Base-by-base conservation (phyloP, 2,888 invertebrate genomes). In the Rhyacophila evoluta region DNA sequence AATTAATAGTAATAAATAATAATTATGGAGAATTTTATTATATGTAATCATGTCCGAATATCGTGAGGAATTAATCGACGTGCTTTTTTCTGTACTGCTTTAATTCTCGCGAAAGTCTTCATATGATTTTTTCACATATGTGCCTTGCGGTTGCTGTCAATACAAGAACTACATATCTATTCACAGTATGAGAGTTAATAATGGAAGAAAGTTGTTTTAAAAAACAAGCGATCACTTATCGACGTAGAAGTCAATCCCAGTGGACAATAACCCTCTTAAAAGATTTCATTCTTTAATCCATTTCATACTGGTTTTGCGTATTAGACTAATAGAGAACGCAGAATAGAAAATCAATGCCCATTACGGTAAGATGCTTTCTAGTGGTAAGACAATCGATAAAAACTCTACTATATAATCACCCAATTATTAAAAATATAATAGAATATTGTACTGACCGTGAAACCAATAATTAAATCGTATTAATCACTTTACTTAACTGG, bases 201-300 rank as follows among this genome's bases (percentile, higher is more conserved):
- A 55, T 55, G 2, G 2, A 25, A 19, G 55, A 55, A 55, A 55
- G 55, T 55, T 55, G 55, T 25, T 8, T 25, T 55, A 55, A 55
- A 38, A 55, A 55, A 55, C 55, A 8, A 1, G 55, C 25, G 25
- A 19, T 55, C 55, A 55, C 5, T 55, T 55, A 55, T 55, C 25
- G 55, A 55, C 5, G 12, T 15, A 15, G 6, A 41, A 41, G 29
- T 6, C 29, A 33, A 33, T 33, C 12, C 15, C 2, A 41, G 15
- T 25, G 15, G 55, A 55, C 55, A 55, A 55, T 55, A 55, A 55
- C 19, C 55, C 55, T 55, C 55, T 55, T 55, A 55, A 55, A 55
- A 55, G 55, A 15, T 25, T 55, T 55, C 55, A 19, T 19, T 55
- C 15, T 55, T 55, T 4, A 55, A 55, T 55, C 55, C 55, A 55